A percentile compares a stretch with the other conserved stretches of the same genome.
phyloP scores from a whole-genome alignment of 2,888 invertebrate genomes.

The Odontomyia ornata region DNA sequence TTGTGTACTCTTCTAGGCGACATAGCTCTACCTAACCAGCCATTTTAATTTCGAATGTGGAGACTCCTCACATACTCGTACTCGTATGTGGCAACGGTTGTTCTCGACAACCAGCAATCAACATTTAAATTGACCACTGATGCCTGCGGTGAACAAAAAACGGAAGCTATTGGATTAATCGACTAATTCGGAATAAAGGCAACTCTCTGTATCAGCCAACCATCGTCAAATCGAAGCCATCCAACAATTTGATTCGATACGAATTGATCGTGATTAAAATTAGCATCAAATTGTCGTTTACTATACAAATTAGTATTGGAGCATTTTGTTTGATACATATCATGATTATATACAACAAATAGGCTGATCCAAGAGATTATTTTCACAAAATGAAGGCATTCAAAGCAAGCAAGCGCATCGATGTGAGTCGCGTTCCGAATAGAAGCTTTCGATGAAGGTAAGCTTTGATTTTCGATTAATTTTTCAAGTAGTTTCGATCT shows the following conservation, averaged over 20 bases:
- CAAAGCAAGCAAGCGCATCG: slow-evolving; percentile 3
- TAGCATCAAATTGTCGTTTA: slow-evolving; percentile 44
- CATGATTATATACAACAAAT: slow-evolving; percentile 1
- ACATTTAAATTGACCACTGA: slow-evolving; percentile 17
- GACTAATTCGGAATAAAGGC: neutral
- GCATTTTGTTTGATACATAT: slow-evolving; percentile 35
- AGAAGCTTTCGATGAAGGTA: neutral
- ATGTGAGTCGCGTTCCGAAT: neutral
- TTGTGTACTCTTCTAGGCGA: neutral
- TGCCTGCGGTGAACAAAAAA: slow-evolving; percentile 30
- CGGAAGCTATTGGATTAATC: slow-evolving; percentile 25
- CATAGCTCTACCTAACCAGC: neutral
- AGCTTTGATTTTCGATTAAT: no score
- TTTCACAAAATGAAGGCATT: no score
- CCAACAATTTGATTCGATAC: slow-evolving; percentile 23
- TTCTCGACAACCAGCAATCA: slow-evolving; percentile 5
- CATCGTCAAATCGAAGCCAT: neutral
- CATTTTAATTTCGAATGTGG: neutral
- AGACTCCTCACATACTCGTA: neutral
- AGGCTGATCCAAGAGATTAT: neutral
- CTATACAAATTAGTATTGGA: slow-evolving; percentile 37
- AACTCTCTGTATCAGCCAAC: neutral
- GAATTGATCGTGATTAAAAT: slow-evolving; percentile 29
- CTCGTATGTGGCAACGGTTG: neutral
- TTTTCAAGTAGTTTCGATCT: no score